Percentiles rank a stretch among this genome's conserved stretches.
Conservation (phyloP, 2,888 invertebrate genomes). For the Ophion obscuratus region DNA sequence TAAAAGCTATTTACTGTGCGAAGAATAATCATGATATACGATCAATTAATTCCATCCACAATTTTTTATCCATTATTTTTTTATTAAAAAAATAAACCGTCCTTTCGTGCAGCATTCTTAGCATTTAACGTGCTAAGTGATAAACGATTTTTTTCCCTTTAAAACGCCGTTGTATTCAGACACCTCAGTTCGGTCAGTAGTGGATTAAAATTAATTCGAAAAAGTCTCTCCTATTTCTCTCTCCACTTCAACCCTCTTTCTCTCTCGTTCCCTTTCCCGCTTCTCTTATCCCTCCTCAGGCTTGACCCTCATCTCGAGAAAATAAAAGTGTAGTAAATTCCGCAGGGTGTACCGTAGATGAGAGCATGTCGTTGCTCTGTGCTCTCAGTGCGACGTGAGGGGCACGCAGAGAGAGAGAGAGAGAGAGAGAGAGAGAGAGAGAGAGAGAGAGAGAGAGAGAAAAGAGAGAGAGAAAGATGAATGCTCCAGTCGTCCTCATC, state of each 20-base stretch:
- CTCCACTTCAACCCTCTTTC: too few species aligned
- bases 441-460: constrained; percentile 38
- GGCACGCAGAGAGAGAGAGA: constrained; percentile 26
- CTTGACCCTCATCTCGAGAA: constrained; percentile 26
- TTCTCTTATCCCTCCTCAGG: neutral
- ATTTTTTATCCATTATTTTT: neutral
- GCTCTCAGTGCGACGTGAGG: constrained; percentile 45
- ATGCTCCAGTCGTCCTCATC: constrained; percentile 58
- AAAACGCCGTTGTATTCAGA: constrained; percentile 11
- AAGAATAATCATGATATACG: neutral
- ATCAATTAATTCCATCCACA: neutral
- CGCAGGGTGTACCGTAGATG: constrained; percentile 42
- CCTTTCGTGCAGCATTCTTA: neutral
- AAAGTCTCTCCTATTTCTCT: constrained; percentile 6
- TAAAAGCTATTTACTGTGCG: neutral
- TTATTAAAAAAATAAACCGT: neutral
- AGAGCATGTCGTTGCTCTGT: constrained; percentile 58
- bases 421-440: constrained; percentile 1
- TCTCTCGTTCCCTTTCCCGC: neutral
- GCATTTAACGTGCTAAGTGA: neutral
- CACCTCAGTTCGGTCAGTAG: constrained; percentile 25
- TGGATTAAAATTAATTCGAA: constrained; percentile 49
- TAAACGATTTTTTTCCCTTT: neutral
- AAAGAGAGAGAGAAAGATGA: constrained; percentile 30
- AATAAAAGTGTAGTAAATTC: constrained; percentile 59